A percentile compares a stretch with the other conserved stretches of the same genome.
phyloP scores from a whole-genome alignment of 2,888 invertebrate genomes.

The Amblyjoppa fuscipennis region DNA sequence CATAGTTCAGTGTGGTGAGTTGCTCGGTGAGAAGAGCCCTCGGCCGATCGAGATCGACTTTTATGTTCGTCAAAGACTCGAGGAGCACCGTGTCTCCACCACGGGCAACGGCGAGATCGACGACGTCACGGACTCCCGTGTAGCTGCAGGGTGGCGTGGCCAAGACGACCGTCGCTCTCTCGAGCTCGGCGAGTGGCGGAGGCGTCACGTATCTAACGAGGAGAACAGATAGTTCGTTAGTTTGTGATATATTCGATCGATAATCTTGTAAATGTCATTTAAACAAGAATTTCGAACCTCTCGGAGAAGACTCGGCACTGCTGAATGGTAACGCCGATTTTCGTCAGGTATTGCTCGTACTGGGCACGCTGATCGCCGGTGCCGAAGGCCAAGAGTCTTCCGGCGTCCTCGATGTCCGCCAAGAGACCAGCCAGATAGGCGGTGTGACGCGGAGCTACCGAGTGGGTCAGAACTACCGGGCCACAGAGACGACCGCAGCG shows the following conservation, averaged over 20 bases:
- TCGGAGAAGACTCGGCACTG: constrained; percentile 81
- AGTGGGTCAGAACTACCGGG: constrained; percentile 92
- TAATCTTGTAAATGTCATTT: not conserved
- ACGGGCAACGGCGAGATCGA: constrained; percentile 89
- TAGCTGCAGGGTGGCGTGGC: constrained; percentile 94
- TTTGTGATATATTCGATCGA: not conserved
- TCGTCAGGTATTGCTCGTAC: constrained; percentile 90
- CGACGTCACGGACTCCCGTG: constrained; percentile 92
- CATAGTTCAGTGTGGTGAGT: constrained; percentile 90
- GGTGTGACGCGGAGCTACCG: constrained; percentile 92
- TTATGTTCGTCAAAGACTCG: constrained; percentile 86
- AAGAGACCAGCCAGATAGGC: constrained; percentile 91
- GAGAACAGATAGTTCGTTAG: not conserved
- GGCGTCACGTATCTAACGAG: constrained; percentile 73
- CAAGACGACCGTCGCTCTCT: constrained; percentile 88
- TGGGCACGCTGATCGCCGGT: constrained; percentile 86
- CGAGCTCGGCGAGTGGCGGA: constrained; percentile 85
- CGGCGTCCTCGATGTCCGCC: constrained; percentile 87
- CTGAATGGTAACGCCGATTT: constrained; percentile 88
- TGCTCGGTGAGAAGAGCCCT: constrained; percentile 90
- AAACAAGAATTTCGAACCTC: constrained; percentile 70
- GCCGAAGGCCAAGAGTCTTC: constrained; percentile 88
- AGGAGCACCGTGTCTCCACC: constrained; percentile 92
- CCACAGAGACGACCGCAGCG: constrained; percentile 89
- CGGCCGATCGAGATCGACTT: constrained; percentile 72